Percentiles rank a stretch among this genome's conserved stretches.
phyloP scores from a whole-genome alignment of 2,113 vertebrate species.

The Phrynocephalus versicolor region DNA sequence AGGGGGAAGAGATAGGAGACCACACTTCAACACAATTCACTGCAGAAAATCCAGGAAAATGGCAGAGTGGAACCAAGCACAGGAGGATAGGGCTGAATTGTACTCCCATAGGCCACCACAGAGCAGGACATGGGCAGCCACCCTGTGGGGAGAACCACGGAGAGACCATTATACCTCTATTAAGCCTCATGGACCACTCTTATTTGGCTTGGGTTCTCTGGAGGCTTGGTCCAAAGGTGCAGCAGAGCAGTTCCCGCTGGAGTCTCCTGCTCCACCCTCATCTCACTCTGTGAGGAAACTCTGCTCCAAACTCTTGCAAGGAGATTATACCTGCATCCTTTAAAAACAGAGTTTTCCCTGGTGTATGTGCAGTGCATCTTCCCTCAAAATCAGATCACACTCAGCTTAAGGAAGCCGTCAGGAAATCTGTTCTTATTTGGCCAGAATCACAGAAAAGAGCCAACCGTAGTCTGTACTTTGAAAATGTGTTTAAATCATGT shows the following conservation, averaged over 20 bases:
- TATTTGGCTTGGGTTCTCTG: background rate
- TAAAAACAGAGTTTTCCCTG: background rate
- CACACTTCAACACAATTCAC: background rate
- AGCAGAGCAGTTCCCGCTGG: too few relatives aligned
- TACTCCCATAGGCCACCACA: too few relatives aligned
- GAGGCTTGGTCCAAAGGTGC: background rate
- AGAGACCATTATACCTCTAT: background rate
- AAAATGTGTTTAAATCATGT: background rate
- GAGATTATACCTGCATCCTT: background rate
- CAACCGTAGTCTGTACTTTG: background rate
- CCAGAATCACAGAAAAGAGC: background rate
- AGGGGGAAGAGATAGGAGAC: accelerated
- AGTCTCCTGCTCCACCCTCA: background rate
- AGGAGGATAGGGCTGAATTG: background rate
- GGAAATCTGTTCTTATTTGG: background rate
- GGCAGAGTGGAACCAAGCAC: too few relatives aligned
- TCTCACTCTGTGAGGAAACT: background rate
- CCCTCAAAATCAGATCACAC: too few relatives aligned
- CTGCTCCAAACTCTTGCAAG: background rate
- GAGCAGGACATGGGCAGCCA: background rate
- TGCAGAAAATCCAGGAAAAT: background rate
- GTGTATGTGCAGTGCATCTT: background rate
- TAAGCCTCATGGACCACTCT: background rate
- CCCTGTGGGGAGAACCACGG: background rate
- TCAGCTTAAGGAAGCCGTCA: too few relatives aligned